Evolutionary conservation across 2,797 vertebrate genomes (phyloP), one percentile per base, ranked within the genome.

Genomic region (Danio aesculapii): DNA sequence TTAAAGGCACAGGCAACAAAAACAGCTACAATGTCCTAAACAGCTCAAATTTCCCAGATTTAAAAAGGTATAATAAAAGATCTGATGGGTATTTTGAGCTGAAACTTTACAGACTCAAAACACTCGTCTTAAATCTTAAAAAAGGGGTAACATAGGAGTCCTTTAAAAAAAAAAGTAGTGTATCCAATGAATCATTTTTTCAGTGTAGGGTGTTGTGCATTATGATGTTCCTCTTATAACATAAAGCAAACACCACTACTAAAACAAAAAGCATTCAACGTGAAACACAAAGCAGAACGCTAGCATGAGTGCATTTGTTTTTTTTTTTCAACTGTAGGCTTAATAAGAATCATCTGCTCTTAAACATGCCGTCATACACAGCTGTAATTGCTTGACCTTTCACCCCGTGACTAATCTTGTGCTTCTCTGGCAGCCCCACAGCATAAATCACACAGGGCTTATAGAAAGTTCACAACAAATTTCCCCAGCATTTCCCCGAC

Each of bases 311-410:
- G 61, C 84, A 86, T 13, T 6, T 44, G 76, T 83, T 1, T 58
- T 47, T 68, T 43, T 58, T 86, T 73, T 19, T 71, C 30, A 30
- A 82, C 67, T 61, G 4, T 21, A 81, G 30, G 70, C 78, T 87
- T 91, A 93, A 95, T 90, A 81, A 91, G 75, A 90, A 79, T 91
- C 92, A 89, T 77, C 83, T 94, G 93, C 82, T 86, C 78, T 70
- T 83, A 81, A 74, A 86, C 86, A 92, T 93, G 90, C 66, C 88
- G 90, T 93, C 92, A 93, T 92, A 85, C 83, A 81, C 92, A 94
- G 91, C 92, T 94, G 93, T 92, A 92, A 92, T 87, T 89, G 86
- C 88, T 90, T 92, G 91, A 91, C 92, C 92, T 91, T 91, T 92
- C 87, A 93, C 88, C 92, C 91, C 85, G 86, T 92, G 92, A 93